Evolutionary conservation across 2,888 invertebrate genomes (phyloP).

Genomic region (Acronicta leporina): DNA sequence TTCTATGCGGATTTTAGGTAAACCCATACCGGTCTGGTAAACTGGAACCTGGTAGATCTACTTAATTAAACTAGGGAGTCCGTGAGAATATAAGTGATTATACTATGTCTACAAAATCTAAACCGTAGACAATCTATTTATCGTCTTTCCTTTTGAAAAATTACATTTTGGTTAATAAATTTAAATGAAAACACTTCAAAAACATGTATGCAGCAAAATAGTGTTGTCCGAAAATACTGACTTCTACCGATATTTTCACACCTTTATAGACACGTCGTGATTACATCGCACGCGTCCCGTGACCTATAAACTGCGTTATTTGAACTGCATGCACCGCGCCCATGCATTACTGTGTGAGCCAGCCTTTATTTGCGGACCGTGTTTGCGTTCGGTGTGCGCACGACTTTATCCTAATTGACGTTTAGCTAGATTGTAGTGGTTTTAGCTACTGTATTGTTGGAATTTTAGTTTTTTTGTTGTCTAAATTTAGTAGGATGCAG

Average conservation of each 20-base stretch:
- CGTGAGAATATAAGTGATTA: no score
- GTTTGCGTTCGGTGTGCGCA: conserved; percentile 67
- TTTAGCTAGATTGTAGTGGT: conserved; percentile 61
- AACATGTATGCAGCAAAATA: no score
- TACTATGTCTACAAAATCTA: no score
- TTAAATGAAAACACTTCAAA: no score
- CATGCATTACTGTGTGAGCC: conserved; percentile 58
- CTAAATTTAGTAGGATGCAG: background rate
- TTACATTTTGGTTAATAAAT: no score
- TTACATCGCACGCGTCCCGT: conserved; percentile 54
- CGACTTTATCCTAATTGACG: conserved; percentile 75
- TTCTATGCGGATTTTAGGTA: no score
- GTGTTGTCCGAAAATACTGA: background rate
- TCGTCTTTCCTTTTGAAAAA: no score
- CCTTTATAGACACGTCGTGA: conserved; percentile 38
- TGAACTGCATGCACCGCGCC: conserved; percentile 49
- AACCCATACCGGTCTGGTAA: no score
- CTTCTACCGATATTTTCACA: conserved; percentile 7
- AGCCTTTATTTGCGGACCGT: conserved; percentile 69
- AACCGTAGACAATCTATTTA: no score
- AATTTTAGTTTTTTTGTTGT: conserved; percentile 20
- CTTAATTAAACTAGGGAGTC: no score
- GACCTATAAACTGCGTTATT: conserved; percentile 60
- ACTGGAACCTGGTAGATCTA: no score
- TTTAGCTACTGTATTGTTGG: conserved; percentile 44